Evolutionary conservation across 2,888 invertebrate genomes (phyloP).

Genomic region (Cantharis rustica): DNA sequence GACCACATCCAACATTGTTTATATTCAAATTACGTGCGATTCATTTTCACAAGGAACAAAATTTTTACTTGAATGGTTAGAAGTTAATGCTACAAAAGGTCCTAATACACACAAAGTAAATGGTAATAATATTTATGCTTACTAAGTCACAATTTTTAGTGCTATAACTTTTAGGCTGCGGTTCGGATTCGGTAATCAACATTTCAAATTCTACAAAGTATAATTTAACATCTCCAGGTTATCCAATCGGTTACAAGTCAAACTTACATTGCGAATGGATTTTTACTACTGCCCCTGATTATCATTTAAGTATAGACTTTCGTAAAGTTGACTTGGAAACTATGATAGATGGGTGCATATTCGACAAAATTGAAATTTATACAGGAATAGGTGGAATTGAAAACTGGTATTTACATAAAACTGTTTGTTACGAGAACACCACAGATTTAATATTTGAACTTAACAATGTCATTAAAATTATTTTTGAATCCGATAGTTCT

Average conservation of each 20-base stretch:
- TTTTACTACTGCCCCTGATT: slow-evolving; percentile 64
- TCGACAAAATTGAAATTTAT: slow-evolving; percentile 69
- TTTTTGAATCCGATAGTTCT: slow-evolving; percentile 68
- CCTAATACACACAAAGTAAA: slow-evolving; percentile 6
- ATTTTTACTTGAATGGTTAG: slow-evolving; percentile 60
- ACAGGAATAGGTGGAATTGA: slow-evolving; percentile 53
- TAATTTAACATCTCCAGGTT: slow-evolving; percentile 74
- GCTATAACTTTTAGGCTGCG: slow-evolving; percentile 49
- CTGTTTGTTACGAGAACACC: slow-evolving; percentile 60
- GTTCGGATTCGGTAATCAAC: slow-evolving; percentile 43
- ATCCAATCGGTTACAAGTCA: slow-evolving; percentile 69
- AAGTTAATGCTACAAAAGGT: slow-evolving; percentile 42
- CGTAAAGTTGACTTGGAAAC: slow-evolving; percentile 65
- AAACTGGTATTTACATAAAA: slow-evolving; percentile 62
- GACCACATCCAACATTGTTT: slow-evolving; percentile 67
- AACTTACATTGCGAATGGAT: slow-evolving; percentile 76
- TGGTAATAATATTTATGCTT: too few species aligned
- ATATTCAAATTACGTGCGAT: slow-evolving; percentile 54
- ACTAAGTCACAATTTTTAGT: slow-evolving; percentile 2
- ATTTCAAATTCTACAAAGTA: slow-evolving; percentile 34
- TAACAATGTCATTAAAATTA: slow-evolving; percentile 66
- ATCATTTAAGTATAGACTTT: slow-evolving; percentile 66
- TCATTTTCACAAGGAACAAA: slow-evolving; percentile 54
- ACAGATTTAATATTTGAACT: slow-evolving; percentile 47
- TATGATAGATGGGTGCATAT: slow-evolving; percentile 55